Base-by-base conservation (phyloP, 2,113 vertebrate genomes). In the Dicentrarchus labrax region DNA sequence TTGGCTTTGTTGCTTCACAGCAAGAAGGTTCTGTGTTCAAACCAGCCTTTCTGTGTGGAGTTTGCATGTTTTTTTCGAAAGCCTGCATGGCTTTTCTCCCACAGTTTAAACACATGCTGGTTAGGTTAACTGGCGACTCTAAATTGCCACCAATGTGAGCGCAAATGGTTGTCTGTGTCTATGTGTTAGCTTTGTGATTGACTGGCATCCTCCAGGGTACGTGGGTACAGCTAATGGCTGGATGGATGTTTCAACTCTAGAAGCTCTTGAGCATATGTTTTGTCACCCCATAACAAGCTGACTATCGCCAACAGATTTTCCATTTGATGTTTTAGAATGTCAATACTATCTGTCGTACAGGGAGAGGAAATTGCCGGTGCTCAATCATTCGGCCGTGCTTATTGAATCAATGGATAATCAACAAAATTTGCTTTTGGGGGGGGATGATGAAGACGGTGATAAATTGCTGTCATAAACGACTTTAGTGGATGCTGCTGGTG, bases 331-430 rank as follows among this genome's bases (percentile, higher is more conserved):
- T 53, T 72, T 12, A 41, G 41, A 41, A 78, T n/a, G 77, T 45
- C 61, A 71, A 70, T 78, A 38, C 2, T 68, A 30, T 68, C 47
- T 76, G 78, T 87, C 6, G 22, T 71, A 77, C 56, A 51, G 82
- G 38, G 48, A 56, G 59, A 61, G 71, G 82, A 90, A 76, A 84
- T 74, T 86, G 83, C 75, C 80, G 19, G 16, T 62, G 72, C 76
- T 86, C 84, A 13, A 68, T 89, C 86, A 78, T 70, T 65, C 16
- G 7, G 57, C 30, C 54, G 13, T 45, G 68, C 72, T 91, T 89
- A 91, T 94, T 91, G 88, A 89, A 94, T 93, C 86, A 86, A 76
- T 70, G 51, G 67, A 82, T 88, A 78, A 93, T 89, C 86, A 82
- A 84, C 80, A 67, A 77, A 86, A 82, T 86, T 89, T 89, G 88